These are phyloP conservation scores for Thalpophila matura DNA, from an alignment of 2,888 invertebrate species.

Conservation along the genomic window DNA sequence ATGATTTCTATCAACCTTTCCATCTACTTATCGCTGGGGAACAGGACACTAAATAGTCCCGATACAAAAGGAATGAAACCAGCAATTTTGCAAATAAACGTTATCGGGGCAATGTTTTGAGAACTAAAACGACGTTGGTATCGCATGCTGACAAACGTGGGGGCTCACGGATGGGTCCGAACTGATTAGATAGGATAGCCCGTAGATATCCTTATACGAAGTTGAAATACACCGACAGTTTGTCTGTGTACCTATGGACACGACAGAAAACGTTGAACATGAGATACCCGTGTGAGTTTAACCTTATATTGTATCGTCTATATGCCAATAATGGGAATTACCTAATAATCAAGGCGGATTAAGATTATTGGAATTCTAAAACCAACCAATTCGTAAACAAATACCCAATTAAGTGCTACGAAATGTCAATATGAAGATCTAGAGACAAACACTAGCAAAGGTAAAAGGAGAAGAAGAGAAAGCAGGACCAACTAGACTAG, in stretches of 20 bases:
- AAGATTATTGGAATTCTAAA: conserved; percentile 1
- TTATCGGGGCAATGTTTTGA: conserved; percentile 35
- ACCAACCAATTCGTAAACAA: background rate
- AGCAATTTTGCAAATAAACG: conserved; percentile 38
- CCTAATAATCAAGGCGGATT: background rate
- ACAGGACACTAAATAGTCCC: background rate
- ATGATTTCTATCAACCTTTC: conserved; percentile 28
- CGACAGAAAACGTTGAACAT: background rate
- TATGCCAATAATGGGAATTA: no score
- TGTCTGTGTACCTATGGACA: background rate
- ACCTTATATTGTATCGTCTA: no score
- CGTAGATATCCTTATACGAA: conserved; percentile 37
- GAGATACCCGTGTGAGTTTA: background rate
- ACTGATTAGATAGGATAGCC: conserved; percentile 46
- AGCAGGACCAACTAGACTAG: no score
- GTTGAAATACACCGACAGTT: conserved; percentile 40
- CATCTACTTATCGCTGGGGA: background rate
- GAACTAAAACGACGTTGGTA: conserved; percentile 28
- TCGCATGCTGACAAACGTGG: conserved; percentile 10
- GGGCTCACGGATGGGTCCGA: conserved; percentile 27
- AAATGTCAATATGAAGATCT: no score
- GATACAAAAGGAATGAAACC: conserved; percentile 12
- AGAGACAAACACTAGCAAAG: no score
- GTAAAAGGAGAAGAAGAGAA: no score
- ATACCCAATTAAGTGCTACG: background rate